Percentiles rank a stretch among this genome's conserved stretches.
phyloP scores from a whole-genome alignment of 1,140 invertebrate genomes.

The Hyphantria cunea region DNA sequence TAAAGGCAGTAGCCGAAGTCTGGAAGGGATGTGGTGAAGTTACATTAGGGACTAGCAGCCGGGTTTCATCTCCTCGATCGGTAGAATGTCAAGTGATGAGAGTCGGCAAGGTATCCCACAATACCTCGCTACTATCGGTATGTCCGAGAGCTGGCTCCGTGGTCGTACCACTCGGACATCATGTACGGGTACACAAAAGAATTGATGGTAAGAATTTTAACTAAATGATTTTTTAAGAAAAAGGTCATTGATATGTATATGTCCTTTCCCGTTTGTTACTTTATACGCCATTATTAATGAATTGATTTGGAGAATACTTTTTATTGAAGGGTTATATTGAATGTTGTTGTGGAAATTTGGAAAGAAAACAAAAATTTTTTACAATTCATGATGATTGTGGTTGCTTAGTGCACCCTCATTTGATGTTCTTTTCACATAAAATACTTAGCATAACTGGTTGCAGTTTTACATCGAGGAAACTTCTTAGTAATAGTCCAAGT shows the following conservation, averaged over 20 bases:
- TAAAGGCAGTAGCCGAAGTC: constrained; percentile 50
- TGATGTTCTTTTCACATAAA: background rate
- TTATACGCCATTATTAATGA: too few relatives aligned
- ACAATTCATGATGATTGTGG: too few relatives aligned
- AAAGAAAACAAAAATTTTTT: too few relatives aligned
- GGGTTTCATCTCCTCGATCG: constrained; percentile 51
- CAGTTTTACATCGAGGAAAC: too few relatives aligned
- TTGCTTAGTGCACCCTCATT: too few relatives aligned
- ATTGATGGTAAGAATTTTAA: constrained; percentile 42
- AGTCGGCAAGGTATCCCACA: constrained; percentile 52
- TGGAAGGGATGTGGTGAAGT: constrained; percentile 65
- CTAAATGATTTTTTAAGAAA: background rate
- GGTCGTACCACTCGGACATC: constrained; percentile 65
- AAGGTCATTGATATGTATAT: too few relatives aligned
- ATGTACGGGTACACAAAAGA: constrained; percentile 59
- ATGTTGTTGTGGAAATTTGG: too few relatives aligned
- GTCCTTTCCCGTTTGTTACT: too few relatives aligned
- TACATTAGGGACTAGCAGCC: constrained; percentile 40
- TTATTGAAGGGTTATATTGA: too few relatives aligned
- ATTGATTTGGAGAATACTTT: too few relatives aligned
- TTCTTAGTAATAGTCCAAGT: too few relatives aligned
- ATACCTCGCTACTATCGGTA: constrained; percentile 58
- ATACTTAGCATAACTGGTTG: background rate
- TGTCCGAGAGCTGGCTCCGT: constrained; percentile 53
- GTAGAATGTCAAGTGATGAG: constrained; percentile 56